A percentile compares a stretch with the other conserved stretches of the same genome.
Conservation (phyloP, 2,797 vertebrate species). For the Vireo griseus region DNA sequence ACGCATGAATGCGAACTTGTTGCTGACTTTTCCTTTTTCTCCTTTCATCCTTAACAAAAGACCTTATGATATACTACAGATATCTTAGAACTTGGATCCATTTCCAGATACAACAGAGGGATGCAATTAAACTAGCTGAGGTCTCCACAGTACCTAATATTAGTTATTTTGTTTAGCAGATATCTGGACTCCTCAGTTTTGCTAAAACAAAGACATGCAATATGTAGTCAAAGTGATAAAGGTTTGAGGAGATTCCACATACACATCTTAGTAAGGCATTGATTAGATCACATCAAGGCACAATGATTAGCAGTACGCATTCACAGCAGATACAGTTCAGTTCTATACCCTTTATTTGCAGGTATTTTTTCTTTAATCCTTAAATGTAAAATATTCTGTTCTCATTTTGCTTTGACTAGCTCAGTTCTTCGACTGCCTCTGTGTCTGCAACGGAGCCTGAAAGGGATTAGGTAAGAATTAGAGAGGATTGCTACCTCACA, state of each 20-base stretch:
- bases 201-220: neutral
- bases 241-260: neutral
- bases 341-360: neutral
- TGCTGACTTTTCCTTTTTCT: too few relatives aligned
- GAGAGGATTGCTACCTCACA: neutral
- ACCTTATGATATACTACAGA: neutral
- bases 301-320: neutral
- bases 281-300: too few relatives aligned
- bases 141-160: neutral
- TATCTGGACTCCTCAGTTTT: neutral
- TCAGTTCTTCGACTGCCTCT: neutral
- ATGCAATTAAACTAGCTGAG: neutral
- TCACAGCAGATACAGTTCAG: neutral
- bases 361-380: neutral
- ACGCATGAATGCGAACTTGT: neutral
- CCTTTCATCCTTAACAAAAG: neutral
- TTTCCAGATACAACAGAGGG: neutral
- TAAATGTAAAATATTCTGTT: neutral
- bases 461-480: neutral
- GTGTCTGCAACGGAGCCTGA: neutral
- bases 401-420: neutral
- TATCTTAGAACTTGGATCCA: neutral
- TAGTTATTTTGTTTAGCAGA: neutral
- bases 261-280: neutral
- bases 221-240: rapidly evolving